These are phyloP conservation scores for Callithrix jacchus DNA, from an alignment of 2,113 vertebrate species.

Conservation along the genomic window DNA sequence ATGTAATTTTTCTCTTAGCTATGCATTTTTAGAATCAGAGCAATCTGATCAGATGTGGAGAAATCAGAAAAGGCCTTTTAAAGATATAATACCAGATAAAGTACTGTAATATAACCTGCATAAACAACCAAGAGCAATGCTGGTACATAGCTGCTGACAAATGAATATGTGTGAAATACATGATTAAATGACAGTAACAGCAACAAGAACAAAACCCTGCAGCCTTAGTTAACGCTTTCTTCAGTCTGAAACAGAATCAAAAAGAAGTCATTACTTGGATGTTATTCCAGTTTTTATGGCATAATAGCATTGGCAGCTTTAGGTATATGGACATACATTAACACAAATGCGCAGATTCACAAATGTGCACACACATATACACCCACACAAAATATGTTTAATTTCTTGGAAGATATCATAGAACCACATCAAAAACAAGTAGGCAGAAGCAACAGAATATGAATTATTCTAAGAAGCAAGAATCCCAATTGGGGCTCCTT, in stretches of 20 bases:
- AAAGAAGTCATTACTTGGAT: not conserved
- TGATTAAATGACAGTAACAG: not conserved
- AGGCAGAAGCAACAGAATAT: not conserved
- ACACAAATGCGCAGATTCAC: not conserved
- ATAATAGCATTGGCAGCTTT: not conserved
- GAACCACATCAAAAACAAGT: not conserved
- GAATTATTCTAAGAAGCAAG: not conserved
- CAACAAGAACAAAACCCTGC: not conserved
- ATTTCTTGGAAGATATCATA: not conserved
- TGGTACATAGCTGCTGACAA: not conserved
- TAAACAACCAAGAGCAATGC: not conserved
- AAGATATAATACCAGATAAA: not conserved
- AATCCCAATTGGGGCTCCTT: slow-evolving; percentile 29
- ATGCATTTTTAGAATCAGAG: not conserved
- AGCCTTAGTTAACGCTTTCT: not conserved
- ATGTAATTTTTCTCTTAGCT: not conserved
- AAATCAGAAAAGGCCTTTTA: not conserved
- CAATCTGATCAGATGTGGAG: not conserved
- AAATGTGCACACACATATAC: not conserved
- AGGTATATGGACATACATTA: not conserved
- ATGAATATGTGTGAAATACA: not conserved
- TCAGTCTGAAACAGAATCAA: not conserved
- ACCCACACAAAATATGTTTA: not conserved
- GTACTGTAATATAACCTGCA: not conserved
- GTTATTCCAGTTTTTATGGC: not conserved